A percentile compares a stretch with the other conserved stretches of the same genome.
Evolutionary conservation across 1,140 invertebrate species (phyloP).

Genomic region (Fopius arisanus): DNA sequence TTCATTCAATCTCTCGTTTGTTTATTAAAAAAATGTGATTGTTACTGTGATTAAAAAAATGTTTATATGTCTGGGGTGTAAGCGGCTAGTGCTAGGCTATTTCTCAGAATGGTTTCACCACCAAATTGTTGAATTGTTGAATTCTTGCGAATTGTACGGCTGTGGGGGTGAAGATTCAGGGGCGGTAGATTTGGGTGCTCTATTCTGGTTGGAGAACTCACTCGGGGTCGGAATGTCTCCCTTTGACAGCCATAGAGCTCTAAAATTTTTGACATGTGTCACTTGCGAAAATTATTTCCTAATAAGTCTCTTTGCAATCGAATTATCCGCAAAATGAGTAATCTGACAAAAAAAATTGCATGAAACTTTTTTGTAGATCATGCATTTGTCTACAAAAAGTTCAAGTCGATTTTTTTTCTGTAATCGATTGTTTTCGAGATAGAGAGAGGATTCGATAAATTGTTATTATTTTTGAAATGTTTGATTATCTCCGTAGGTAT

Average conservation of each 20-base stretch:
- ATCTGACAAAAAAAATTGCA: too few species aligned
- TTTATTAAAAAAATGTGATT: not conserved
- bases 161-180: slow-evolving; percentile 74
- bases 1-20: not conserved
- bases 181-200: slow-evolving; percentile 82
- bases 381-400: too few species aligned
- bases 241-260: slow-evolving; percentile 46
- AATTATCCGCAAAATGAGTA: too few species aligned
- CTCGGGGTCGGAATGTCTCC: slow-evolving; percentile 63
- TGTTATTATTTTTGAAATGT: not conserved
- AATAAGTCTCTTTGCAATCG: too few species aligned
- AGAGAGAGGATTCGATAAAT: not conserved
- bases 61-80: slow-evolving; percentile 12
- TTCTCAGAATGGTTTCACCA: slow-evolving; percentile 65
- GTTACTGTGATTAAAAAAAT: not conserved
- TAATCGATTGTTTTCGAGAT: too few species aligned
- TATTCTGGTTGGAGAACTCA: slow-evolving; percentile 80
- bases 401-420: too few species aligned
- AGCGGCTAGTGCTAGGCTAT: slow-evolving; percentile 39
- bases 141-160: slow-evolving; percentile 63
- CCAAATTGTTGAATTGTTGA: slow-evolving; percentile 69
- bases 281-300: not conserved
- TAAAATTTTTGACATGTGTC: slow-evolving; percentile 21
- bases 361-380: too few species aligned
- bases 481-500: too few species aligned